Evolutionary conservation across 2,113 vertebrate genomes (phyloP).

Genomic region (Mustela nigripes): DNA sequence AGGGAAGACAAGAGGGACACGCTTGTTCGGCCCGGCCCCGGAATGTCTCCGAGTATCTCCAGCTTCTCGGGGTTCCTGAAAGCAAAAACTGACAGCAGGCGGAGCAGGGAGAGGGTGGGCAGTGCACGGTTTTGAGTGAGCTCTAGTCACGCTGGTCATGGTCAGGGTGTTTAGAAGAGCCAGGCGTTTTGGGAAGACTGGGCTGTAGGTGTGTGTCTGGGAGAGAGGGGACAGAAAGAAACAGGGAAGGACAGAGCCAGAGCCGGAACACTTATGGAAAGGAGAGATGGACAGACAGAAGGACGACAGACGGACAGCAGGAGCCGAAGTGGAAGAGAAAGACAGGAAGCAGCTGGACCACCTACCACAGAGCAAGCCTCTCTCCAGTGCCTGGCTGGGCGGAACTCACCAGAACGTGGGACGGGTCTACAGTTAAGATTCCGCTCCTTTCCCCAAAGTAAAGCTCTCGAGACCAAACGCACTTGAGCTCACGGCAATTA

Average conservation of each 20-base stretch:
- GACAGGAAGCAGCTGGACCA: not conserved
- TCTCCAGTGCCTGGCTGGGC: not conserved
- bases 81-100: not conserved
- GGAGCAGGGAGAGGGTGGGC: not conserved
- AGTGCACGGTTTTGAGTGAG: not conserved
- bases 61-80: not conserved
- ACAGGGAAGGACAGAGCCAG: not conserved
- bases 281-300: not conserved
- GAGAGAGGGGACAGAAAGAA: not conserved
- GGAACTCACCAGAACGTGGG: not conserved
- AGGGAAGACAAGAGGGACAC: not conserved
- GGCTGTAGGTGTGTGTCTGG: not conserved
- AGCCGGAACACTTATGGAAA: not conserved
- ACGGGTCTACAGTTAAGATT: constrained; percentile 33
- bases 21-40: not conserved
- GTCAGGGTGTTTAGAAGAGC: not conserved
- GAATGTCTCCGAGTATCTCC: not conserved
- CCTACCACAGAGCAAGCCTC: not conserved
- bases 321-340: not conserved
- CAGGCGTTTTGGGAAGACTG: not conserved
- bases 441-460: constrained; percentile 42
- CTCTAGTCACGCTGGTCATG: too few relatives aligned
- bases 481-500: constrained; percentile 60
- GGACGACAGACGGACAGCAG: not conserved
- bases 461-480: constrained; percentile 56